Evolutionary conservation across 1,140 invertebrate genomes (phyloP).

Genomic region (Akabosia matsudoensis): DNA sequence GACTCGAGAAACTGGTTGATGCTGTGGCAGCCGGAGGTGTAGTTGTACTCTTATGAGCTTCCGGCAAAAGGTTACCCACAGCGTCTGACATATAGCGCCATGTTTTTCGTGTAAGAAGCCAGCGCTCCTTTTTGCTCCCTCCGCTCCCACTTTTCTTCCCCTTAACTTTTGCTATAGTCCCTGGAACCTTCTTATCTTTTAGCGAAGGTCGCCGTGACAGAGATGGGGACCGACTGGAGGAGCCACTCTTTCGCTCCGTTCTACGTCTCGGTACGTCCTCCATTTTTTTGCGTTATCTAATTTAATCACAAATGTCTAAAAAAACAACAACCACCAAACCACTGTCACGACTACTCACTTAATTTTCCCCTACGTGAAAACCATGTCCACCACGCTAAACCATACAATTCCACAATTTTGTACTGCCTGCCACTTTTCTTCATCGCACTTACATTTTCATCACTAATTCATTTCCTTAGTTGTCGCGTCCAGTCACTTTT

Average conservation of each 20-base stretch:
- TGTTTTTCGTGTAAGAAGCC: slow-evolving; percentile 79
- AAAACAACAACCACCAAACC: too few relatives aligned
- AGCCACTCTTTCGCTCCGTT: slow-evolving; percentile 22
- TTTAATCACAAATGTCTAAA: too few relatives aligned
- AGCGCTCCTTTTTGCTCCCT: slow-evolving; percentile 61
- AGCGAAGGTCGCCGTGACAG: slow-evolving; percentile 36
- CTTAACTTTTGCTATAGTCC: slow-evolving; percentile 27
- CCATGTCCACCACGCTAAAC: too few relatives aligned
- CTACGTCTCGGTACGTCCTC: background rate
- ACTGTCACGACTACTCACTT: too few relatives aligned
- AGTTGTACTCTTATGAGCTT: slow-evolving; percentile 49
- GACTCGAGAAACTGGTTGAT: slow-evolving; percentile 4
- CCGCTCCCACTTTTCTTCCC: slow-evolving; percentile 28
- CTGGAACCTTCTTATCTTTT: slow-evolving; percentile 35
- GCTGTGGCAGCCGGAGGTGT: slow-evolving; percentile 52
- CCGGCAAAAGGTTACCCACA: slow-evolving; percentile 76
- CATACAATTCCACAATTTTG: too few relatives aligned
- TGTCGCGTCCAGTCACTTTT: too few relatives aligned
- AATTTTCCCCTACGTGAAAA: too few relatives aligned
- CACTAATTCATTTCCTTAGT: too few relatives aligned
- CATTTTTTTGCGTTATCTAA: background rate
- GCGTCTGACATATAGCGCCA: slow-evolving; percentile 88
- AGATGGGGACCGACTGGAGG: slow-evolving; percentile 37
- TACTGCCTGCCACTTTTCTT: too few relatives aligned
- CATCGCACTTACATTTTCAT: too few relatives aligned